phyloP scores from a whole-genome alignment of 2,888 invertebrate genomes.

The Amorpha juglandis region DNA sequence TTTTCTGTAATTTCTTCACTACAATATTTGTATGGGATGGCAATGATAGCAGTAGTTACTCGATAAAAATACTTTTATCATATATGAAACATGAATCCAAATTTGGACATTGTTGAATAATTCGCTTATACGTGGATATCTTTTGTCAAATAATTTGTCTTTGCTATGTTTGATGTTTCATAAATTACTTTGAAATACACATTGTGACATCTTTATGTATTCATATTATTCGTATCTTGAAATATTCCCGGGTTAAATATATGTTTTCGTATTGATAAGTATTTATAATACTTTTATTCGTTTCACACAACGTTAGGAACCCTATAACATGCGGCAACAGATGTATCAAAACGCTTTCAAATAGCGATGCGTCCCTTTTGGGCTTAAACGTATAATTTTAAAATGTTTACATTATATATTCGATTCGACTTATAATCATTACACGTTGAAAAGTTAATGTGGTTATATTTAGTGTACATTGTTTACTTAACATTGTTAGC shows the following conservation, averaged over 20 bases:
- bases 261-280: neutral
- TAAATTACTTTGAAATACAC: no score
- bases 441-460: neutral
- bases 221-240: neutral
- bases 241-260: neutral
- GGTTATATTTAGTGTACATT: neutral
- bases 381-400: neutral
- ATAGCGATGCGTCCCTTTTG: neutral
- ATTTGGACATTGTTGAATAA: no score
- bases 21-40: no score
- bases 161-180: no score
- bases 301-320: neutral
- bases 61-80: no score
- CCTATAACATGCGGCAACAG: neutral
- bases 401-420: neutral
- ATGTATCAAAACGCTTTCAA: slow-evolving; percentile 1
- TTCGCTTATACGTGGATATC: no score
- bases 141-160: no score
- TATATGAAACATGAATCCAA: no score
- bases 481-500: slow-evolving; percentile 25
- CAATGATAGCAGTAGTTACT: no score
- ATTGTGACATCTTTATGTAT: neutral
- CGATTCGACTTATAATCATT: neutral
- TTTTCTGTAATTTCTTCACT: no score
- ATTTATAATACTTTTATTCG: neutral